A percentile compares a stretch with the other conserved stretches of the same genome.
Conservation (phyloP, 2,113 vertebrate genomes). For the Illadopsis cleaveri region DNA sequence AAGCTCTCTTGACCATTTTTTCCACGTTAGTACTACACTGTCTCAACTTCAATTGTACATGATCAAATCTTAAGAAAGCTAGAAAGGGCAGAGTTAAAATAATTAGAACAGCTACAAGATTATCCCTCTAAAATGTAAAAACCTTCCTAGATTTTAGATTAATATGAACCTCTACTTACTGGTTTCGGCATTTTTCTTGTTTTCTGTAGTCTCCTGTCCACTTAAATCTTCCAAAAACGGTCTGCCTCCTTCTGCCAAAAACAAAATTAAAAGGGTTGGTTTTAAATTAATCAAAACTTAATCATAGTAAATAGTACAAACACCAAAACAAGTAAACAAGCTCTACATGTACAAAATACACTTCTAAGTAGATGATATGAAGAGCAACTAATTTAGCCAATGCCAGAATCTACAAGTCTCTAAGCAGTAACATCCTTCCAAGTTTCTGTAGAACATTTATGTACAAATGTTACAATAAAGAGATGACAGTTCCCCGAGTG, state of each 20-base stretch:
- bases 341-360: neutral
- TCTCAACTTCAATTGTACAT: neutral
- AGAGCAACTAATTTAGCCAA: neutral
- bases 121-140: neutral
- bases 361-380: neutral
- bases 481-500: neutral
- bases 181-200: conserved; percentile 69
- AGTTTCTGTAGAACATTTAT: neutral
- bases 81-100: neutral
- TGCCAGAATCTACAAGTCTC: neutral
- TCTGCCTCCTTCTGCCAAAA: conserved; percentile 21
- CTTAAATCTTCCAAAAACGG: neutral
- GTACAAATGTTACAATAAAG: neutral
- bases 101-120: neutral
- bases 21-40: neutral
- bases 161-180: conserved; percentile 44
- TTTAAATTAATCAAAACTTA: neutral
- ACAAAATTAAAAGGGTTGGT: neutral
- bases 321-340: neutral
- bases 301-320: neutral
- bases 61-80: neutral
- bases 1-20: neutral
- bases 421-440: neutral
- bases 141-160: neutral
- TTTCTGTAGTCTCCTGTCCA: neutral